Percentiles rank a stretch among this genome's conserved stretches.
Evolutionary conservation across 2,113 vertebrate genomes (phyloP).

Genomic region (Canis aureus): DNA sequence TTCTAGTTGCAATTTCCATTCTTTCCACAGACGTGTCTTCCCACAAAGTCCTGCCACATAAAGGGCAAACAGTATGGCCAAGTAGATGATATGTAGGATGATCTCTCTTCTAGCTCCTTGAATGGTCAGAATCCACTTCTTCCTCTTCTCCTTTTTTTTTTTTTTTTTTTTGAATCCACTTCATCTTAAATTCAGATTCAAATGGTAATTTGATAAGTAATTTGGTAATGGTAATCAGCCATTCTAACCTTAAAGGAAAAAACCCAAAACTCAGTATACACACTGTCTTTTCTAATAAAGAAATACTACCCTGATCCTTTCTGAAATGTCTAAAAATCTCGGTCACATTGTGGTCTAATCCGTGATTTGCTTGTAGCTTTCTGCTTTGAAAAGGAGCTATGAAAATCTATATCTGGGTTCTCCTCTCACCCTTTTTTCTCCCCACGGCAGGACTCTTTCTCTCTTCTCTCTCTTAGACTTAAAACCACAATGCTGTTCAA

Average conservation of each 20-base stretch:
- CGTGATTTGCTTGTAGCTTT: constrained; percentile 6
- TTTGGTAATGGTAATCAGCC: constrained; percentile 3
- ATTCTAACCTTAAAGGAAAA: background rate
- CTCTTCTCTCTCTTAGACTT: constrained; percentile 45
- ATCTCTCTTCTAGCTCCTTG: background rate
- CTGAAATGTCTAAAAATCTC: constrained; percentile 9
- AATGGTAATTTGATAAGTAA: background rate
- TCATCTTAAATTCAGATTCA: constrained; percentile 27
- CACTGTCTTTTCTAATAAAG: constrained; percentile 8
- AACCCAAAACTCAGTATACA: background rate
- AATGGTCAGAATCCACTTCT: background rate
- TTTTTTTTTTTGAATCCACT: background rate
- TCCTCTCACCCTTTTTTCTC: background rate
- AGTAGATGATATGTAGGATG: accelerated
- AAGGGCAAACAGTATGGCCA: background rate
- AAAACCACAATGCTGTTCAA: constrained; percentile 68
- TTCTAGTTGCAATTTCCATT: background rate
- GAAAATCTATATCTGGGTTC: background rate
- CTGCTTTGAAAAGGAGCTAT: background rate
- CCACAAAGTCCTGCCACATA: background rate
- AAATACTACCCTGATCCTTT: background rate
- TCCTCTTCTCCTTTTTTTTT: background rate
- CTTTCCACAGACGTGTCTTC: background rate
- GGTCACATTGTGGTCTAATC: background rate
- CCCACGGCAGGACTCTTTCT: constrained; percentile 55